Evolutionary conservation across 2,797 vertebrate genomes (phyloP), one percentile per base, ranked within the genome.

Genomic region (Myotis planiceps): DNA sequence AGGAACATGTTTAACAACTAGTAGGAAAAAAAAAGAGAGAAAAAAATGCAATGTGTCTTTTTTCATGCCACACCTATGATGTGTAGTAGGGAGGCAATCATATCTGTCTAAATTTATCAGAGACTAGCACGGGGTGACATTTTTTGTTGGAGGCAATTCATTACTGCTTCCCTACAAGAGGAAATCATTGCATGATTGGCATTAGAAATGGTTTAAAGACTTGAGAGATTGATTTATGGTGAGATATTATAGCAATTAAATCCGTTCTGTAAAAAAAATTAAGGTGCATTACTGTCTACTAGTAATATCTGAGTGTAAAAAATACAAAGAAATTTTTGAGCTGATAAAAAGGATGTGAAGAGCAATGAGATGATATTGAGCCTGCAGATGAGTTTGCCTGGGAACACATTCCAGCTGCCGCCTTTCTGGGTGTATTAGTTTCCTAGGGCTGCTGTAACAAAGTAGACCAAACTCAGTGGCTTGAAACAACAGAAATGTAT

Each of bases 21-120:
- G 2, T 60, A 66, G 14, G 9, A 65, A 19, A 34, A 34, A 63
- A 37, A 34, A 58, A 82, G 4, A 29, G 34, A 14, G 23, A 85
- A 80, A 4, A 4, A 94, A 83, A 45, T 39, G n/a, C n/a, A n/a
- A 74, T 2, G 0, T 91, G 4, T 63, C 75, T 47, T 9, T 9
- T 94, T 75, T 85, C 29, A 29, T 81, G 65, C 42, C 60, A 21
- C 8, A 16, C 18, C 39, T 82, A 45, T 66, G 21, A 81, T 93
- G 5, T 81, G 81, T 66, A 29, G n/a, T 12, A 75, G 58, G n/a
- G 27, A 72, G 32, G 75, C 47, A 27, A 51, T 84, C 45, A 13
- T 75, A 75, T 84, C 45, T 94, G 34, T 95, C 66, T 92, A 76
- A 87, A 88, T 85, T 60, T 84, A 68, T 81, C 66, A 84, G n/a